phyloP scores from a whole-genome alignment of 1,140 invertebrate genomes.

The Caenorhabditis elegans region DNA sequence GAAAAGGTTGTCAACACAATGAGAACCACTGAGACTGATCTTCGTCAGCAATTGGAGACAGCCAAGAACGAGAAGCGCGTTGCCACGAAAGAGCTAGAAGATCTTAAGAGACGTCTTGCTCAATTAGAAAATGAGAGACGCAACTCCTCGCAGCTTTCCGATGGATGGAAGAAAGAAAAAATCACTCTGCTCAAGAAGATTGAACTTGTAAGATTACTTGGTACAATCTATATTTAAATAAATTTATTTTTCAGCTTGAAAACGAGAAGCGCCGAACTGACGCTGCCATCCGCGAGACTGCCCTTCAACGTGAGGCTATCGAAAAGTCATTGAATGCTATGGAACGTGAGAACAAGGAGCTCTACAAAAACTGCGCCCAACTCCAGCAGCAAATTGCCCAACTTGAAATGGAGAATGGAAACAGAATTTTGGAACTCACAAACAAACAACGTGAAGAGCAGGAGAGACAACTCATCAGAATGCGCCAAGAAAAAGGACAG shows the following conservation, averaged over 20 bases:
- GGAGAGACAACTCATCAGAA: slow-evolving; percentile 59
- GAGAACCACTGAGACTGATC: slow-evolving; percentile 57
- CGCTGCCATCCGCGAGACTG: slow-evolving; percentile 64
- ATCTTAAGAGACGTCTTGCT: slow-evolving; percentile 54
- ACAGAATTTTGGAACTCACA: slow-evolving; percentile 63
- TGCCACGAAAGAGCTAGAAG: slow-evolving; percentile 59
- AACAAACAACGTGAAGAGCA: slow-evolving; percentile 65
- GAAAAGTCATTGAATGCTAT: slow-evolving; percentile 66
- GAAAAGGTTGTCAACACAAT: slow-evolving; percentile 60
- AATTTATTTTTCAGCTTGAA: slow-evolving; percentile 54
- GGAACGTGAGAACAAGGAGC: slow-evolving; percentile 65
- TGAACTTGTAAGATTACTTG: slow-evolving; percentile 55
- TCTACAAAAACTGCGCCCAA: slow-evolving; percentile 66
- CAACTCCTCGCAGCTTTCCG: slow-evolving; percentile 47
- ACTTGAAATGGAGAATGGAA: slow-evolving; percentile 66
- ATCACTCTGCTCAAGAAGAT: slow-evolving; percentile 63
- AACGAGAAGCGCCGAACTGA: slow-evolving; percentile 64
- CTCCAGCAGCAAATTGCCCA: slow-evolving; percentile 66
- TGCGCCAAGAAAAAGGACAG: slow-evolving; percentile 60
- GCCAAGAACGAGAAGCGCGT: slow-evolving; percentile 61
- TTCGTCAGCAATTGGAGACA: slow-evolving; percentile 61
- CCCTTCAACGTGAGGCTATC: slow-evolving; percentile 64
- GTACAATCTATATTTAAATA: background rate
- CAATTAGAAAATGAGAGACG: slow-evolving; percentile 55
- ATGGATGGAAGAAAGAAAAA: slow-evolving; percentile 64